Evolutionary conservation across 2,888 invertebrate species (phyloP), one percentile per base, ranked within the genome.

Genomic region (Netelia inedita): DNA sequence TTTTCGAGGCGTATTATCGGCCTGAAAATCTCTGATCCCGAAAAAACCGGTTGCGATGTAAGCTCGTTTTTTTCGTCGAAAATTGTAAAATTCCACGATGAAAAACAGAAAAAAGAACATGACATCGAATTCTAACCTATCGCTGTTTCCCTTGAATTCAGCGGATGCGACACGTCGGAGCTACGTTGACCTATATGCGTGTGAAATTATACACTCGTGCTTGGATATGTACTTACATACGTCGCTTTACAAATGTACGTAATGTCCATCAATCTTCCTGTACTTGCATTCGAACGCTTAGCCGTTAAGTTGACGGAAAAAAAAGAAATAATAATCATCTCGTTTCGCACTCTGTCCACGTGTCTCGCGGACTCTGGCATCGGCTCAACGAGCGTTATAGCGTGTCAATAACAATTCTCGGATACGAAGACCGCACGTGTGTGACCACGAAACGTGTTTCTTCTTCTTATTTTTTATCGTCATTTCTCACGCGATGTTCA

Each of bases 401-500:
- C 76, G 72, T 65, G 66, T 73, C 72, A 73, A 72, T 61, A 78
- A 66, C 72, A 73, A 78, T 82, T 73, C 82, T 68, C 53, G 78
- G 78, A 72, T 78, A 41, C 72, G 50, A 82, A 53, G 78, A 78
- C 23, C 72, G 50, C 78, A 66, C 82, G 72, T 57, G 82, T 72
- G 28, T 79, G 72, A 72, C 73, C 53, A 72, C 59, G 28, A 82
- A 78, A 73, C 72, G 46, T 73, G 57, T 76, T 76, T 82, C 68
- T 63, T 53, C 53, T 71, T 50, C 35, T 79, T 71, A 50, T 71
- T 71, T 69, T 78, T 71, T 61, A 79, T 79, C 63, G 71, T 79
- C 63, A 79, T 63, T 79, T 79, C 71, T 79, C 79, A 79, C 79
- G 79, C 79, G 63, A 79, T 79, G 71, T 71, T 71, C 35, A 55